Evolutionary conservation across 2,888 invertebrate species (phyloP).

Genomic region (Drosophila ezoana): DNA sequence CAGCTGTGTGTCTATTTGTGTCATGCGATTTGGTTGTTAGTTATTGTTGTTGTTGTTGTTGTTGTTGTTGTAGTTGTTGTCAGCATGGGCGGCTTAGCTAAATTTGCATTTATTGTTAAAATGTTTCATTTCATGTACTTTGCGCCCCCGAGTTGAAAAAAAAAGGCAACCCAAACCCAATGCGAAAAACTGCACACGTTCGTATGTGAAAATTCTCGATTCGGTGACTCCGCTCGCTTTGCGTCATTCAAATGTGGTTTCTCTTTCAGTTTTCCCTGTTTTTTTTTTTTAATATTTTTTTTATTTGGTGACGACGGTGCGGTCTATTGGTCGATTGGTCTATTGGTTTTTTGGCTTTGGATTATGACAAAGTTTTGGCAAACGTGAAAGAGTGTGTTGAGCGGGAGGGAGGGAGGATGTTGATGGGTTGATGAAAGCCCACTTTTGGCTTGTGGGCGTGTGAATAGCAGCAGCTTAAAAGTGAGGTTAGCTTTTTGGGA

Average conservation of each 20-base stretch:
- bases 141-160: constrained; percentile 22
- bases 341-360: constrained; percentile 79
- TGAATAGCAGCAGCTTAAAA: constrained; percentile 34
- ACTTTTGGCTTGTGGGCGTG: constrained; percentile 6
- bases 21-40: constrained; percentile 45
- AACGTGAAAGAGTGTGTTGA: constrained; percentile 43
- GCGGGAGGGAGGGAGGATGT: background rate
- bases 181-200: constrained; percentile 53
- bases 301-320: constrained; percentile 25
- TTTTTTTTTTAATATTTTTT: background rate
- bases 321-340: constrained; percentile 67
- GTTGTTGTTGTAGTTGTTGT: constrained; percentile 47
- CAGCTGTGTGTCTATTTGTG: constrained; percentile 65
- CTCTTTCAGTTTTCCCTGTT: constrained; percentile 16
- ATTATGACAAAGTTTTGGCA: constrained; percentile 65
- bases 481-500: constrained; percentile 21
- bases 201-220: constrained; percentile 41
- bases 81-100: constrained; percentile 72
- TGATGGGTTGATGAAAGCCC: constrained; percentile 30
- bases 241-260: constrained; percentile 41
- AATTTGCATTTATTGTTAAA: constrained; percentile 78
- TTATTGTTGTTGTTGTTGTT: constrained; percentile 24
- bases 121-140: constrained; percentile 77
- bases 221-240: constrained; percentile 30
- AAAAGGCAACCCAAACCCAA: constrained; percentile 41